Evolutionary conservation across 2,888 invertebrate genomes (phyloP).

Genomic region (Drosophila niveifrons): DNA sequence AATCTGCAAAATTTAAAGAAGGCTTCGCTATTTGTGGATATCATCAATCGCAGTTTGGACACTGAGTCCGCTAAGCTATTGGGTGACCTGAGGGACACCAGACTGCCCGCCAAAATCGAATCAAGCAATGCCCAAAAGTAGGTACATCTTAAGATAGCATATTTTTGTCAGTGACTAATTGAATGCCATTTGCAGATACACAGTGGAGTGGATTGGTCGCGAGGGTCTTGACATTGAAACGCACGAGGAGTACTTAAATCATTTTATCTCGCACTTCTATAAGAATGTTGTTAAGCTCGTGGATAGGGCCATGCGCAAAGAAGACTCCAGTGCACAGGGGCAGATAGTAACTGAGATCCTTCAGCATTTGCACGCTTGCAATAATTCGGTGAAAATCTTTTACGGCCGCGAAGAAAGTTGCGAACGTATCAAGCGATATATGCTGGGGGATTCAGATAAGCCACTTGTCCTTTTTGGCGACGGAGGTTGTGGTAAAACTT

Average conservation of each 20-base stretch:
- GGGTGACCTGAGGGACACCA: conserved; percentile 94
- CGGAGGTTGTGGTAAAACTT: conserved; percentile 99
- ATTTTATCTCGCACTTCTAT: conserved; percentile 97
- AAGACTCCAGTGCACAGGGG: conserved; percentile 96
- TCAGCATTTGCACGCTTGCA: conserved; percentile 97
- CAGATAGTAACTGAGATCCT: conserved; percentile 97
- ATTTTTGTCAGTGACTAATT: too few species aligned
- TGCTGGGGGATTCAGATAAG: conserved; percentile 93
- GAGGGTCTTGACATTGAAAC: conserved; percentile 97
- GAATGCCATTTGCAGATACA: conserved; percentile 88
- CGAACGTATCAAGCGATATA: conserved; percentile 92
- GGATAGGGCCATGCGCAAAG: conserved; percentile 97
- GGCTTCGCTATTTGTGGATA: conserved; percentile 97
- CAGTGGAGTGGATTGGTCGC: conserved; percentile 98
- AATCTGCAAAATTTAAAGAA: conserved; percentile 97
- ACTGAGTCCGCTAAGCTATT: conserved; percentile 96
- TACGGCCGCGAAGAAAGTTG: conserved; percentile 96
- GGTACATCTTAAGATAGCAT: conserved; percentile 49
- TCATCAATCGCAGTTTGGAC: conserved; percentile 95
- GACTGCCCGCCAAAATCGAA: conserved; percentile 95
- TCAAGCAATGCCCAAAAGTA: conserved; percentile 95
- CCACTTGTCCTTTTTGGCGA: conserved; percentile 97
- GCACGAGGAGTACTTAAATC: conserved; percentile 96
- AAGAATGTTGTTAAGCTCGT: conserved; percentile 96
- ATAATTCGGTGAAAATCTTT: conserved; percentile 96